Evolutionary conservation across 2,113 vertebrate genomes (phyloP), one percentile per base, ranked within the genome.

Genomic region (Blennius ocellaris): DNA sequence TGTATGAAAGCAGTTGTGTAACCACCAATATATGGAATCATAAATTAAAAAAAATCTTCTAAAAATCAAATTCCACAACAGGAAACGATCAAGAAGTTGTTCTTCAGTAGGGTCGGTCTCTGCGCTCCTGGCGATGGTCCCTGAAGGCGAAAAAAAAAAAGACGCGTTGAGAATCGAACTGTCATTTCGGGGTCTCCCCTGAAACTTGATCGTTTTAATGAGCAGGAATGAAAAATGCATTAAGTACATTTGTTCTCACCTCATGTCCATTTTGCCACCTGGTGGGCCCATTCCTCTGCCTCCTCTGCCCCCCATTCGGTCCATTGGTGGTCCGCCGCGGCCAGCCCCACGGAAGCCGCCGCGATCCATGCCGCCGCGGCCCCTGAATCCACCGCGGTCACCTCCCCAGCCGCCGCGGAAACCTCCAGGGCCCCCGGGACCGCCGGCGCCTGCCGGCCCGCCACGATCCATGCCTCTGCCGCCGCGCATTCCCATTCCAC

Each of bases 381-480:
- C 97, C 63, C 94, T 90, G 78, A 94, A 94, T 1, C 93, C 93
- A 0, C 97, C 97, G 30, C 97, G 93, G 69, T 98, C 97, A 47
- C 96, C 96, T 1, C 97, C 97, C 76, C 96, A 95, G 48, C 96
- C 96, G 0, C 96, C 97, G 55, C 96, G 91, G 90, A 99, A 98
- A 10, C 97, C 97, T 0, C 96, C 97, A 83, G 87, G 97, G 89
- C 93, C 96, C 80, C 92, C 96, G 76, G 1, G 96, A 89, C 91
- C 91, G 5, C 89, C 90, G 0, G 67, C 82, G 47, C 91, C 92
- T 0, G 84, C 89, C 0, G 91, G 91, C 0, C 96, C 96, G 0
- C 97, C 96, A 0, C 96, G 95, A 73, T 98, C 97, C 97, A 98
- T 98, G 2, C 96, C 96, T 78, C 96, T 92, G 40, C 96, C 95